Conservation (phyloP, 1,140 invertebrate species). For the Euwallacea similis region DNA sequence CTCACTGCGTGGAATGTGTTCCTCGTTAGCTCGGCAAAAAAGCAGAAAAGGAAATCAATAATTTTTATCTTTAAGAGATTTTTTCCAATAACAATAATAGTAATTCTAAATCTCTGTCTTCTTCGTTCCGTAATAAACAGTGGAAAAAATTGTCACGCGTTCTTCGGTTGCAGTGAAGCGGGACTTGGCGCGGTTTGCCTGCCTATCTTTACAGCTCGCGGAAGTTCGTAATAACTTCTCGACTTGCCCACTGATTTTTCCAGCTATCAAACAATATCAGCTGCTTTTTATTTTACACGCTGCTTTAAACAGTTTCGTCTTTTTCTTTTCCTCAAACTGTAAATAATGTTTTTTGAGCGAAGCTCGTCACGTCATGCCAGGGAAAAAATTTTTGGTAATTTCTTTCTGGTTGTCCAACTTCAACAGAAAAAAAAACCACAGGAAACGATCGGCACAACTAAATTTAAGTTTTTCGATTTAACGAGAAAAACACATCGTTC, state of each 20-base stretch:
- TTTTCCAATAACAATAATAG: too few species aligned
- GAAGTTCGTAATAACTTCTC: conserved; percentile 34
- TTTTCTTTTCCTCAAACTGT: background rate
- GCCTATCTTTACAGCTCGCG: conserved; percentile 25
- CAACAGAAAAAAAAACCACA: too few species aligned
- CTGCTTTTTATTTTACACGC: background rate
- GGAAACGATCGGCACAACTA: too few species aligned
- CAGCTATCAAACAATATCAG: background rate
- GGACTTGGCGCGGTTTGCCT: conserved; percentile 21
- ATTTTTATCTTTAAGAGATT: too few species aligned
- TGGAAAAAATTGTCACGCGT: conserved; percentile 37
- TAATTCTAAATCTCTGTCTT: conserved; percentile 12
- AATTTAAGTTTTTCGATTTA: too few species aligned
- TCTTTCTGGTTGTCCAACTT: too few species aligned
- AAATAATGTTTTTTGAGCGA: background rate
- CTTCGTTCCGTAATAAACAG: background rate
- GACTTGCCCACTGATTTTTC: conserved; percentile 18
- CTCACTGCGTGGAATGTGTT: too few species aligned
- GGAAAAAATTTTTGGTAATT: too few species aligned
- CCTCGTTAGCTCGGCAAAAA: too few species aligned
- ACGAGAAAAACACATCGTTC: too few species aligned
- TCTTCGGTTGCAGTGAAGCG: conserved; percentile 36
- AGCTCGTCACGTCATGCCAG: background rate
- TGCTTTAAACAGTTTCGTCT: background rate
- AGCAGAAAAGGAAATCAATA: too few species aligned